A percentile compares a stretch with the other conserved stretches of the same genome.
These are phyloP conservation scores for Pterobdella sp. DNA, from an alignment of 2,888 invertebrate genomes.

Conservation along the genomic window DNA sequence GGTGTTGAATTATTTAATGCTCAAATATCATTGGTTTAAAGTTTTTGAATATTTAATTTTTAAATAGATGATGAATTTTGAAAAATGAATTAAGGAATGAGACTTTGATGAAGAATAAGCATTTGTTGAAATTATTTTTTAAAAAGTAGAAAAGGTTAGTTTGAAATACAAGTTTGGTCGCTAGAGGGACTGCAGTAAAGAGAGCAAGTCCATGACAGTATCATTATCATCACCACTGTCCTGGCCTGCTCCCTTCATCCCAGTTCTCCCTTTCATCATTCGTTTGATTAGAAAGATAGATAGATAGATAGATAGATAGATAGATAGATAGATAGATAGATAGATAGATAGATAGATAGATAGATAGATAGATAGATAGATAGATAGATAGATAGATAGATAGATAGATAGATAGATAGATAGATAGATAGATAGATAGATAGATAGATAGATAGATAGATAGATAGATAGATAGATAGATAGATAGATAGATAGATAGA, in stretches of 20 bases:
- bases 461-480: neutral
- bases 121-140: too few species aligned
- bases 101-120: too few species aligned
- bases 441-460: neutral
- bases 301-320: conserved; percentile 6
- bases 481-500: neutral
- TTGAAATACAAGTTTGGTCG: neutral
- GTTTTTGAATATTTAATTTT: too few species aligned
- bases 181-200: conserved; percentile 27
- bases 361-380: neutral
- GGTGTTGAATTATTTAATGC: too few species aligned
- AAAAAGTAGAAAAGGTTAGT: neutral
- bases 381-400: neutral
- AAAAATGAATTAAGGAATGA: too few species aligned
- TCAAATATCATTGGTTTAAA: too few species aligned
- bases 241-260: conserved; percentile 27
- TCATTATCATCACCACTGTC: conserved; percentile 5
- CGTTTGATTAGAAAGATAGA: conserved; percentile 1
- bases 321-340: conserved; percentile 9
- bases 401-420: neutral
- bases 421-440: neutral
- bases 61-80: too few species aligned
- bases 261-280: too few species aligned
- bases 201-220: conserved; percentile 29
- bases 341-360: neutral